Base-by-base conservation (phyloP, 2,797 vertebrate species). In the Staurois parvus region DNA sequence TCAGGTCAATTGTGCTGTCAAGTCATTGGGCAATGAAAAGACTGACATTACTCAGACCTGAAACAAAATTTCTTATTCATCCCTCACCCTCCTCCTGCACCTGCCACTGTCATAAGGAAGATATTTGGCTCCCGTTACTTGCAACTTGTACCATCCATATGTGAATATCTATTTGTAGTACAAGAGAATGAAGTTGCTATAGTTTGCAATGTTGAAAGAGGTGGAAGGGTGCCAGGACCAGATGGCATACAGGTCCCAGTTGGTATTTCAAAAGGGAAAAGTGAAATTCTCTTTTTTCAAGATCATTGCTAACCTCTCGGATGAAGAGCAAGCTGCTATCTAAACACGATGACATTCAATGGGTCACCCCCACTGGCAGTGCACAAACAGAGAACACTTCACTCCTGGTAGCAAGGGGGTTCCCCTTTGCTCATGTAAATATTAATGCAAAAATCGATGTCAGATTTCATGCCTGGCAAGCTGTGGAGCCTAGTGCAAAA, bases 161-260 rank as follows among this genome's bases (percentile, higher is more conserved):
- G 80, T 69, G 80, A 87, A 59, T 19, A 74, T 87, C 85, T 87
- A 87, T 87, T 87, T 87, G 85, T 83, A 83, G 85, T 79, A 74
- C 56, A 68, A 79, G 75, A 59, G 85, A 69, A 87, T 87, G 85
- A 87, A 87, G 80, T 83, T 87, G 85, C 80, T 68, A 59, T 42
- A 45, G 68, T 78, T 74, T 72, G 34, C 66, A 74, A 87, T 74
- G 75, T 79, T 79, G 70, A 87, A 87, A 78, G 76, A 59, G 69
- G 80, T 87, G 85, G 85, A 87, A 83, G 24, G 80, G 40, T 74
- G 85, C 85, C 85, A 87, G 32, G 74, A 45, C 80, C 85, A 87
- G 85, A 87, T 87, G 85, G 85, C 85, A 77, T 32, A 24, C 67
- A 32, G 73, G 85, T 87, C 85, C 75, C 85, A 67, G 79, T 69